These are phyloP conservation scores for Rhinolophus sinicus DNA, from an alignment of 2,113 vertebrate species.

Conservation along the genomic window DNA sequence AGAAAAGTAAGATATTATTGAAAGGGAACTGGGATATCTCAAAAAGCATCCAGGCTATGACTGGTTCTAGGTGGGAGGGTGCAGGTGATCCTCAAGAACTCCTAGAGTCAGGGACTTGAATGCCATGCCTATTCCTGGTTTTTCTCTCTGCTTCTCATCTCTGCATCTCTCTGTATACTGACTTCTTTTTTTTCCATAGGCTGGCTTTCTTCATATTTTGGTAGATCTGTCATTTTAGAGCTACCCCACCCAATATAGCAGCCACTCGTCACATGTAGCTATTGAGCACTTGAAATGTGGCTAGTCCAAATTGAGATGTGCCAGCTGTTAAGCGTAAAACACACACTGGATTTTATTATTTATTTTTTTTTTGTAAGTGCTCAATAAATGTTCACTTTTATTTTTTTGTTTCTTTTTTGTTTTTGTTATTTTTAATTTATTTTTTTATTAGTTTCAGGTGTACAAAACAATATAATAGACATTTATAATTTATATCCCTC, in stretches of 20 bases:
- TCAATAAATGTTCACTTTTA: too few relatives aligned
- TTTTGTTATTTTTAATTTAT: too few relatives aligned
- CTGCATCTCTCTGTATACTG: slow-evolving; percentile 3
- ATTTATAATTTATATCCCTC: too few relatives aligned
- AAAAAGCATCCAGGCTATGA: neutral
- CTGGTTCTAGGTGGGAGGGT: neutral
- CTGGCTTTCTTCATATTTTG: neutral
- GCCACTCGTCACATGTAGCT: neutral
- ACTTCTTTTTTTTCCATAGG: neutral
- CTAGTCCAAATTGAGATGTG: neutral
- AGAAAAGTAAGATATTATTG: neutral
- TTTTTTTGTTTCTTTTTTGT: too few relatives aligned
- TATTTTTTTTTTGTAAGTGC: too few relatives aligned
- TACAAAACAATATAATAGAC: too few relatives aligned
- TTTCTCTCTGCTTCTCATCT: neutral
- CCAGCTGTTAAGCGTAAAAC: neutral
- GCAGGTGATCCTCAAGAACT: neutral
- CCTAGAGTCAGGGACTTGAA: neutral
- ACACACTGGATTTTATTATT: neutral
- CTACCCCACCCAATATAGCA: neutral
- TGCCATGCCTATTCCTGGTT: neutral
- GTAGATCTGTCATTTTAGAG: neutral
- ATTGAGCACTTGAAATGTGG: neutral
- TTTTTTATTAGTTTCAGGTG: too few relatives aligned
- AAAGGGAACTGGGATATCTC: neutral